Evolutionary conservation across 2,888 invertebrate species (phyloP).

Genomic region (Drosophila anomalata): DNA sequence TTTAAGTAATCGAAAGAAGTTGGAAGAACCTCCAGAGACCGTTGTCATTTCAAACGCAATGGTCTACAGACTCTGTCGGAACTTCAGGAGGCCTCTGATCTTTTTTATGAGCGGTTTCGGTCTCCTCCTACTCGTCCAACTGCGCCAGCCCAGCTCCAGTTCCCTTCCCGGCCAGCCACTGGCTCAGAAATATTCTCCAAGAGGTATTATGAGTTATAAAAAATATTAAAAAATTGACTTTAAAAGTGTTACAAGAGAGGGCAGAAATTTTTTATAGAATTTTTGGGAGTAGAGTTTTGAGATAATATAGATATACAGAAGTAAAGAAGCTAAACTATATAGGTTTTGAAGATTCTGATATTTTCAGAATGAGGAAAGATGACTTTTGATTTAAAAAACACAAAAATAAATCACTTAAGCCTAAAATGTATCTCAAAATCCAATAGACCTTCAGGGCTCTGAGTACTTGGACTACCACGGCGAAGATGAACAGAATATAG

Average conservation of each 20-base stretch:
- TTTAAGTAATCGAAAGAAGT: not conserved
- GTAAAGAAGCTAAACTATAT: too few relatives aligned
- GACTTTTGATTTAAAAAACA: too few relatives aligned
- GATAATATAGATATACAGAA: too few relatives aligned
- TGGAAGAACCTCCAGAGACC: not conserved
- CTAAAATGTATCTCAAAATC: not conserved
- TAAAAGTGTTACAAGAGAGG: too few relatives aligned
- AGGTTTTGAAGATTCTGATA: too few relatives aligned
- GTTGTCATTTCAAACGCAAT: not conserved
- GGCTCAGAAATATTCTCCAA: not conserved
- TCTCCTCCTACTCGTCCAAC: not conserved
- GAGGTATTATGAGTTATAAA: not conserved
- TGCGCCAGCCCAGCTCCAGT: too few relatives aligned
- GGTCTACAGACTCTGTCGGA: not conserved
- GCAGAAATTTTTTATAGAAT: too few relatives aligned
- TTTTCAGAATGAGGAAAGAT: too few relatives aligned
- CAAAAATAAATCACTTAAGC: too few relatives aligned
- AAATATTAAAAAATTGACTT: too few relatives aligned
- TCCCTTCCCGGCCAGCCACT: not conserved
- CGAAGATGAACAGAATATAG: conserved; percentile 1
- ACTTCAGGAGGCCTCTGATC: not conserved
- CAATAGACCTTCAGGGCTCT: not conserved
- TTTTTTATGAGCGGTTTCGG: not conserved
- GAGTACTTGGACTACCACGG: too few relatives aligned
- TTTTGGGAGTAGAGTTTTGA: too few relatives aligned